phyloP scores from a whole-genome alignment of 2,797 vertebrate species.

The Ctenopoma multispine region DNA sequence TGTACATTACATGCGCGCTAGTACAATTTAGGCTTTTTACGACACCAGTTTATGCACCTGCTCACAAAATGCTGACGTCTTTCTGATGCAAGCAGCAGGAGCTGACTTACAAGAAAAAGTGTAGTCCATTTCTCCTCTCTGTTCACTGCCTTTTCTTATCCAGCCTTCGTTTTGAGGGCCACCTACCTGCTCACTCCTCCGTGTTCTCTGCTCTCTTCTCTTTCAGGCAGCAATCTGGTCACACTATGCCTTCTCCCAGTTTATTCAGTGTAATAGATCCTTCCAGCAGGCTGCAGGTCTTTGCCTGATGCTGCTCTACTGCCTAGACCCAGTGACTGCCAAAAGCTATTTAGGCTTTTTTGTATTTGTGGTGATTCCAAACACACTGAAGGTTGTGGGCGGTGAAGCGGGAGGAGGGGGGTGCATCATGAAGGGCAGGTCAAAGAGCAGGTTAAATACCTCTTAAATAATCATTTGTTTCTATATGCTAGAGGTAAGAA shows the following conservation, averaged over 20 bases:
- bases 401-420: slow-evolving; percentile 49
- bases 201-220: slow-evolving; percentile 67
- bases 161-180: slow-evolving; percentile 46
- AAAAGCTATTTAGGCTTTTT: slow-evolving; percentile 78
- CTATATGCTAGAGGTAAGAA: slow-evolving; percentile 21
- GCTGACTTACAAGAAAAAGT: slow-evolving; percentile 14
- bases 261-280: slow-evolving; percentile 85
- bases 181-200: slow-evolving; percentile 83
- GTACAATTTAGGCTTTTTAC: slow-evolving; percentile 6
- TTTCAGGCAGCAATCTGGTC: slow-evolving; percentile 73
- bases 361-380: slow-evolving; percentile 70
- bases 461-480: slow-evolving; percentile 41
- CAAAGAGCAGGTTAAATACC: slow-evolving; percentile 62
- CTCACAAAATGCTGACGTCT: slow-evolving; percentile 17
- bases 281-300: slow-evolving; percentile 61
- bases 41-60: slow-evolving; percentile 32
- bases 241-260: slow-evolving; percentile 73
- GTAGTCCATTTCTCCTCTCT: slow-evolving; percentile 34
- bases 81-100: slow-evolving; percentile 19
- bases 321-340: slow-evolving; percentile 70
- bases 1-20: not conserved
- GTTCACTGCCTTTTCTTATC: slow-evolving; percentile 41
- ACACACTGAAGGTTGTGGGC: slow-evolving; percentile 72
- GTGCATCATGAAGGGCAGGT: slow-evolving; percentile 46
- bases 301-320: slow-evolving; percentile 69